These are phyloP conservation scores for Calidris pugnax DNA, from an alignment of 2,113 vertebrate species.

Conservation along the genomic window DNA sequence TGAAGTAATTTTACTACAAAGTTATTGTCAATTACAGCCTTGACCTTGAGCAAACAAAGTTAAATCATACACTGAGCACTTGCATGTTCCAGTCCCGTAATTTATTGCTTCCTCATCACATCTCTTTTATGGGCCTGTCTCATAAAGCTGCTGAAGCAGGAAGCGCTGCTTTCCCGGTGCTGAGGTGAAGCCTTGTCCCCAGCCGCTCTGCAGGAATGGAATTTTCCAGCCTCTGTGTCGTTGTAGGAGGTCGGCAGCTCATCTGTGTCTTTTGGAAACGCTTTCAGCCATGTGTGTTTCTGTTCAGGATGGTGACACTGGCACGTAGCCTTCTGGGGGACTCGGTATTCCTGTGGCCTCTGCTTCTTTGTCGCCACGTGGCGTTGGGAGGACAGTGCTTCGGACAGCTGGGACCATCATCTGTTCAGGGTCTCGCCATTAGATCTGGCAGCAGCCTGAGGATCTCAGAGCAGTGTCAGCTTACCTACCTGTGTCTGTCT, in stretches of 20 bases:
- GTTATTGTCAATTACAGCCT: neutral
- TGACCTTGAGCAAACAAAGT: conserved; percentile 23
- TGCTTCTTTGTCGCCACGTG: neutral
- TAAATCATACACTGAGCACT: neutral
- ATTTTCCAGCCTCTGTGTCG: neutral
- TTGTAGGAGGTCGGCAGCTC: neutral
- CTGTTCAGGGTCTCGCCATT: neutral
- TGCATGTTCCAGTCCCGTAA: neutral
- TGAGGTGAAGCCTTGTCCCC: neutral
- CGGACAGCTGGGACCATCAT: conserved; percentile 6
- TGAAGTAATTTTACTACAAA: neutral
- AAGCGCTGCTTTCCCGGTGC: neutral
- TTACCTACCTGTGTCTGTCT: neutral
- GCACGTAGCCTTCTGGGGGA: neutral
- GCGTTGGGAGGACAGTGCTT: neutral
- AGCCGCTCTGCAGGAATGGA: neutral
- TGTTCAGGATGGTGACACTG: neutral
- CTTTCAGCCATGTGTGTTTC: rapidly evolving
- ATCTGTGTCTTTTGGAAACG: neutral
- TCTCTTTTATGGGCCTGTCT: neutral
- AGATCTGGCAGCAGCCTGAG: neutral
- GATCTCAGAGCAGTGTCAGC: neutral
- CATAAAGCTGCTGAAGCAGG: conserved; percentile 25
- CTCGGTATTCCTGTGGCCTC: neutral
- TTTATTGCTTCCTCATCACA: conserved; percentile 17